Evolutionary conservation across 2,888 invertebrate species (phyloP).

Genomic region (Cheiracanthium punctorium): DNA sequence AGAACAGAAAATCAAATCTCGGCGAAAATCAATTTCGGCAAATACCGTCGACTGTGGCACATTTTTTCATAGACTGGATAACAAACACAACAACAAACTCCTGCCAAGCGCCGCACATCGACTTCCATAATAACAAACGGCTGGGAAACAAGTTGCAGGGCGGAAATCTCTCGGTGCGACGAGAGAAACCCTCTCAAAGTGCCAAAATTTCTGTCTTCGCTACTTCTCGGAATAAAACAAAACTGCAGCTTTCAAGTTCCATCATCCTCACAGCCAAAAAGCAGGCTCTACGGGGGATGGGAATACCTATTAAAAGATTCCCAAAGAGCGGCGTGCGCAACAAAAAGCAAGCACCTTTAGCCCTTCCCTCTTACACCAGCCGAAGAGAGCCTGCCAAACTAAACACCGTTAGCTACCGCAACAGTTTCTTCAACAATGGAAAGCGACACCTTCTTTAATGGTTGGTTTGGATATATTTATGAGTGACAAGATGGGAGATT

Average conservation of each 20-base stretch:
- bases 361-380: background rate
- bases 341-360: too few relatives aligned
- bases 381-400: background rate
- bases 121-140: too few relatives aligned
- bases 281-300: background rate
- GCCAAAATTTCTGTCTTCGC: slow-evolving; percentile 13
- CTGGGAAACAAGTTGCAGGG: too few relatives aligned
- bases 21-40: too few relatives aligned
- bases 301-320: slow-evolving; percentile 2
- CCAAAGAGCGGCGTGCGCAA: background rate
- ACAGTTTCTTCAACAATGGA: slow-evolving; percentile 4
- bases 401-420: slow-evolving; percentile 13
- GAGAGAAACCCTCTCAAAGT: background rate
- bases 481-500: slow-evolving; percentile 14
- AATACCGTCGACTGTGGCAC: too few relatives aligned
- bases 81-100: too few relatives aligned
- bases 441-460: background rate
- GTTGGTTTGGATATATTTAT: slow-evolving; percentile 10
- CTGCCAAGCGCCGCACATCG: too few relatives aligned
- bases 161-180: background rate
- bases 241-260: slow-evolving; percentile 4
- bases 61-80: too few relatives aligned
- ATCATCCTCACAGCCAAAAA: background rate
- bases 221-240: slow-evolving; percentile 8
- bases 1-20: too few relatives aligned